phyloP scores from a whole-genome alignment of 2,888 invertebrate genomes.

The Alloscopus bannaensis region DNA sequence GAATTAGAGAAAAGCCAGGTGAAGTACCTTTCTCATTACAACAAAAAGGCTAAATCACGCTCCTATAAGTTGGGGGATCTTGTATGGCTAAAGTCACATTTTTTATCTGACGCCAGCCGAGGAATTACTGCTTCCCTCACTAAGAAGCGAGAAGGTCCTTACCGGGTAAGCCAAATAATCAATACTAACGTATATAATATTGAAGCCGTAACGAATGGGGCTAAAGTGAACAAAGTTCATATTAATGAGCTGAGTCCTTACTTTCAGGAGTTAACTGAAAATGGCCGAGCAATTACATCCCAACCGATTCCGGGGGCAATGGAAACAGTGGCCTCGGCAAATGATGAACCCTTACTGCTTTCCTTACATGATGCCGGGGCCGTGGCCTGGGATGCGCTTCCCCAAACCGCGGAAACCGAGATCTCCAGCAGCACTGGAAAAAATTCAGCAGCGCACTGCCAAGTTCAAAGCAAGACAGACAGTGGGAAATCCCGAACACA shows the following conservation, averaged over 20 bases:
- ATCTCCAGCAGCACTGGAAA: background rate
- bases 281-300: conserved; percentile 10
- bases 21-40: conserved; percentile 30
- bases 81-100: conserved; percentile 38
- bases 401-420: background rate
- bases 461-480: background rate
- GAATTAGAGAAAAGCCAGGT: conserved; percentile 23
- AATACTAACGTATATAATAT: conserved; percentile 24
- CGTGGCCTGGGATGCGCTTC: background rate
- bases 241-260: conserved; percentile 35
- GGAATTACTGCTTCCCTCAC: conserved; percentile 34
- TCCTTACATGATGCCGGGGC: background rate
- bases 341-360: background rate
- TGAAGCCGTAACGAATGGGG: background rate
- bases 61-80: conserved; percentile 41
- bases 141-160: conserved; percentile 55
- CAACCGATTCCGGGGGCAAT: background rate
- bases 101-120: conserved; percentile 39
- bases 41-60: conserved; percentile 20
- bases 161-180: background rate
- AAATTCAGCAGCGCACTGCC: background rate
- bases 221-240: conserved; percentile 31
- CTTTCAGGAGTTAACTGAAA: background rate
- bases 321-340: background rate
- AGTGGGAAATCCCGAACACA: too few relatives aligned